A percentile compares a stretch with the other conserved stretches of the same genome.
Conservation (phyloP, 1,140 invertebrate genomes). For the Hestina assimilis region DNA sequence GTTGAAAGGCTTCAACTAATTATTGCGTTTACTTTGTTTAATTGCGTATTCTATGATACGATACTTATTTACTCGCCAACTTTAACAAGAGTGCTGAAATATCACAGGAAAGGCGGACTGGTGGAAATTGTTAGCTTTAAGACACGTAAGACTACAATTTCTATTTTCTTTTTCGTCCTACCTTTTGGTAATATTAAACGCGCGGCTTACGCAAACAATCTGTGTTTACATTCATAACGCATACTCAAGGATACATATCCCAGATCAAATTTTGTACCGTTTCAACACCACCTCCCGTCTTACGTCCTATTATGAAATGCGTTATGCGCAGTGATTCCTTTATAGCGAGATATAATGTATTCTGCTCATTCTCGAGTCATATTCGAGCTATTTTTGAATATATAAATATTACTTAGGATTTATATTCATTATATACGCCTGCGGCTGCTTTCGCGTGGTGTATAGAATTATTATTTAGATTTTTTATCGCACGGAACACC, state of each 20-base stretch:
- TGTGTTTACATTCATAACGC: conserved; percentile 22
- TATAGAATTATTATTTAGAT: too few species aligned
- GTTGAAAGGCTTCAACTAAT: too few species aligned
- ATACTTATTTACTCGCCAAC: too few species aligned
- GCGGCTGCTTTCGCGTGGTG: too few species aligned
- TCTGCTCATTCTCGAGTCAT: not conserved
- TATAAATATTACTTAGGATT: too few species aligned
- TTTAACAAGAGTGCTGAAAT: too few species aligned
- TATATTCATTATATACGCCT: too few species aligned
- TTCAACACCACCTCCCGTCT: conserved; percentile 21
- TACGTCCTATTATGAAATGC: conserved; percentile 29
- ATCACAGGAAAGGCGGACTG: too few species aligned
- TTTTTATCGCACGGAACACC: too few species aligned
- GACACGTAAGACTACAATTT: not conserved
- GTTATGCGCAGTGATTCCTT: conserved; percentile 27
- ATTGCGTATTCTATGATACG: too few species aligned
- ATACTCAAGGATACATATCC: conserved; percentile 12
- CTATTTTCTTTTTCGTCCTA: not conserved
- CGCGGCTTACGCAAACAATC: conserved; percentile 18
- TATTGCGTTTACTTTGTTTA: too few species aligned
- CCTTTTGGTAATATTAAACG: conserved; percentile 19
- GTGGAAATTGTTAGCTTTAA: not conserved
- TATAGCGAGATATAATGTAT: not conserved
- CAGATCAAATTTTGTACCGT: conserved; percentile 38
- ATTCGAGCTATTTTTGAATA: too few species aligned